These are phyloP conservation scores for Melikaiella ostensackeni DNA, from an alignment of 2,888 invertebrate species.

Conservation along the genomic window DNA sequence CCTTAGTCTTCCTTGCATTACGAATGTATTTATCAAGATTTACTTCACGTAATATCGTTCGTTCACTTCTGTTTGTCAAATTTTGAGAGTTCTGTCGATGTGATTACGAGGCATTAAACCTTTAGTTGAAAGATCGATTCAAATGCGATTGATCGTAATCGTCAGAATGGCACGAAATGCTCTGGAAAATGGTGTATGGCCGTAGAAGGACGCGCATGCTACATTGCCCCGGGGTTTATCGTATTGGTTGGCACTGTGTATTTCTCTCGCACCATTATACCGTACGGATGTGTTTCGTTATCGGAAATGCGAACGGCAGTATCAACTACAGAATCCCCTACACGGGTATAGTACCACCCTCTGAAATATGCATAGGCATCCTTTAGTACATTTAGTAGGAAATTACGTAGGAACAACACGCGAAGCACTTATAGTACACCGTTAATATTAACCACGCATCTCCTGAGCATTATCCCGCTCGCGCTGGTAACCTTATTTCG, in stretches of 20 bases:
- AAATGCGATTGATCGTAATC: not conserved
- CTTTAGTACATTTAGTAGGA: slow-evolving; percentile 69
- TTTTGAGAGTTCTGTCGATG: not conserved
- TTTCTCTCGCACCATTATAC: slow-evolving; percentile 3
- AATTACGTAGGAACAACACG: slow-evolving; percentile 73
- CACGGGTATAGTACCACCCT: slow-evolving; percentile 8
- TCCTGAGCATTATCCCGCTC: slow-evolving; percentile 65
- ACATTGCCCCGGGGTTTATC: not conserved
- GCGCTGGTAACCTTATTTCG: slow-evolving; percentile 39
- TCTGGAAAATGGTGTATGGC: not conserved
- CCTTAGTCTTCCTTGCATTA: too few relatives aligned
- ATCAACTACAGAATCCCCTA: slow-evolving; percentile 21
- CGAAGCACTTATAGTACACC: slow-evolving; percentile 61
- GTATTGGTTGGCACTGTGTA: slow-evolving; percentile 1
- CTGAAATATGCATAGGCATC: slow-evolving; percentile 72
- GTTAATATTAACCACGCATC: slow-evolving; percentile 72
- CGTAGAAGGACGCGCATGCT: not conserved
- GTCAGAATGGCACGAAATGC: not conserved
- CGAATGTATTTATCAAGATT: too few relatives aligned
- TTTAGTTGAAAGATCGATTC: not conserved
- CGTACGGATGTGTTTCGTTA: slow-evolving; percentile 28
- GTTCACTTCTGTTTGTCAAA: not conserved
- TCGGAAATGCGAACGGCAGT: slow-evolving; percentile 19
- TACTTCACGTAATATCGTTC: too few relatives aligned
- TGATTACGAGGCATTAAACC: not conserved